Conservation (phyloP, 2,113 vertebrate species). For the Pseudopipra pipra region DNA sequence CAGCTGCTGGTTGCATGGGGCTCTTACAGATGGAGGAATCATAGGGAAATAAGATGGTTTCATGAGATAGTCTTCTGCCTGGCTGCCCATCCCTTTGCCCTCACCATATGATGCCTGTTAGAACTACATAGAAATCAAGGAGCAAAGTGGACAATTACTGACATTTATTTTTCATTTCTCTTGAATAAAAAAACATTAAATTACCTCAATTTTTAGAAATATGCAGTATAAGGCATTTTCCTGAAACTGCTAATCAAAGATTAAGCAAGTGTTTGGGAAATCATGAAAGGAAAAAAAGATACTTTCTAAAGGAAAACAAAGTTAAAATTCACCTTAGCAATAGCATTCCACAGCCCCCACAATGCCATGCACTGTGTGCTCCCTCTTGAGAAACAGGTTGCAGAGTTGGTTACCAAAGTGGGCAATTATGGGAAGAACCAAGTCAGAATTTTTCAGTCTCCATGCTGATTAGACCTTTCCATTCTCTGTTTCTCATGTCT, state of each 20-base stretch:
- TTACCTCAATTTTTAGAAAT: neutral
- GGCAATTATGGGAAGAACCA: neutral
- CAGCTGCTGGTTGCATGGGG: neutral
- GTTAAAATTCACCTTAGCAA: neutral
- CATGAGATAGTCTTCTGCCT: neutral
- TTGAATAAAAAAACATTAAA: neutral
- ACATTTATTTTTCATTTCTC: neutral
- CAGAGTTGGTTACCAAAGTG: neutral
- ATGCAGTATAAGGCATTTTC: neutral
- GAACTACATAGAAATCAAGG: neutral
- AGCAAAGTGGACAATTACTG: neutral
- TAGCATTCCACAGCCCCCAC: rapidly evolving
- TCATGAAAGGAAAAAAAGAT: neutral
- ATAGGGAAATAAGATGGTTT: neutral
- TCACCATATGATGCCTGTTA: neutral
- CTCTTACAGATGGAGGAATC: neutral
- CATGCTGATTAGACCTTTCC: neutral
- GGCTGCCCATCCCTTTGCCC: neutral
- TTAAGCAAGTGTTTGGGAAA: neutral
- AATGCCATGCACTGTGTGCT: neutral
- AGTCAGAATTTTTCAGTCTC: neutral
- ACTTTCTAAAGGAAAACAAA: neutral
- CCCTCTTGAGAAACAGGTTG: neutral
- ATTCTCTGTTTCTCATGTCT: neutral
- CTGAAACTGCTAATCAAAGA: neutral